Evolutionary conservation across 2,797 vertebrate species (phyloP).

Genomic region (Silurus aristotelis): DNA sequence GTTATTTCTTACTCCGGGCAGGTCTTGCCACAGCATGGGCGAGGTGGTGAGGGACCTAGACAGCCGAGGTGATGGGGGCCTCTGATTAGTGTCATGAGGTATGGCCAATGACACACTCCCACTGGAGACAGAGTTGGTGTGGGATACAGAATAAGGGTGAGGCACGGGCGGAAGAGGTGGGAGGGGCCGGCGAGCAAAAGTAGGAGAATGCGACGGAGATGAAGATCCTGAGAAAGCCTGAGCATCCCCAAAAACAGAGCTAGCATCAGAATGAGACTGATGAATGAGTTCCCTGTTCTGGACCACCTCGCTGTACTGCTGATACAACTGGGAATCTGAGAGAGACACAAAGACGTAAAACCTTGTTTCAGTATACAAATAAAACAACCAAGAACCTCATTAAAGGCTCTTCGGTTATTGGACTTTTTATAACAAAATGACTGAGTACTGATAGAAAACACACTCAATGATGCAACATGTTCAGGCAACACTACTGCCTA

Average conservation of each 20-base stretch:
- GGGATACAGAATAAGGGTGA: constrained; percentile 60
- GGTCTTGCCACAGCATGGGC: constrained; percentile 88
- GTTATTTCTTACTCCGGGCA: constrained; percentile 83
- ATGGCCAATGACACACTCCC: constrained; percentile 57
- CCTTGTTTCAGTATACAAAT: neutral
- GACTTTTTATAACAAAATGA: neutral
- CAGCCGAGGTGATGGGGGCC: constrained; percentile 78
- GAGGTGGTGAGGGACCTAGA: constrained; percentile 77
- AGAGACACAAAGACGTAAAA: neutral
- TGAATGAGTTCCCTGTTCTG: constrained; percentile 91
- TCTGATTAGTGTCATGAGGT: constrained; percentile 53
- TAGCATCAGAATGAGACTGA: constrained; percentile 81
- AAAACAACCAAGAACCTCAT: neutral
- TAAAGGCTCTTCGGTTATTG: neutral
- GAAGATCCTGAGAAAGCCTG: constrained; percentile 47
- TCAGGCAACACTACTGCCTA: neutral
- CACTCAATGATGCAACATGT: neutral
- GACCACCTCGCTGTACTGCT: constrained; percentile 86
- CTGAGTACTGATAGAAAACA: neutral
- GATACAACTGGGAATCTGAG: constrained; percentile 79
- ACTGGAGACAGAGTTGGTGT: constrained; percentile 49
- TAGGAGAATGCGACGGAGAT: constrained; percentile 64
- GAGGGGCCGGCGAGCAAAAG: constrained; percentile 67
- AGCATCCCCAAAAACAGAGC: constrained; percentile 66
- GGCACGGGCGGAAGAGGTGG: constrained; percentile 65